phyloP scores from a whole-genome alignment of 2,797 vertebrate genomes.

The Eupleurogrammus muticus region DNA sequence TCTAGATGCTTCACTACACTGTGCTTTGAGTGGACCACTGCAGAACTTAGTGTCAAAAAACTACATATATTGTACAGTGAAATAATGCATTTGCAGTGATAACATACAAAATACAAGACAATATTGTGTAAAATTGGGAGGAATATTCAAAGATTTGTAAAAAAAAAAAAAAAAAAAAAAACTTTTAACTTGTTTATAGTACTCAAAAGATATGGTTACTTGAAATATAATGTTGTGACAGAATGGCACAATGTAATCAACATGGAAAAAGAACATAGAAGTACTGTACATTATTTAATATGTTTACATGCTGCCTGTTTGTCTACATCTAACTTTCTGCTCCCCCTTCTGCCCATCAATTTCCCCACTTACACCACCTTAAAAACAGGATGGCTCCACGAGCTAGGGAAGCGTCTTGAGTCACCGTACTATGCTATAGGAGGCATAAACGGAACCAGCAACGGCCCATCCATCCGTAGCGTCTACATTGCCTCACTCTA shows the following conservation, averaged over 20 bases:
- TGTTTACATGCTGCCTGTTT: no score
- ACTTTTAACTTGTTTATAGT: background rate
- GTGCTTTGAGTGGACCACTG: conserved; percentile 1
- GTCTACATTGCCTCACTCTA: conserved; percentile 96
- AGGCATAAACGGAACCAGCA: conserved; percentile 60
- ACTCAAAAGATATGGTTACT: background rate
- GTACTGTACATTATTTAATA: background rate
- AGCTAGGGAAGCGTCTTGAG: conserved; percentile 94
- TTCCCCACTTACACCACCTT: background rate
- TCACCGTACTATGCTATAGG: conserved; percentile 85
- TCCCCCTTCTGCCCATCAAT: conserved; percentile 1
- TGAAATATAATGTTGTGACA: background rate
- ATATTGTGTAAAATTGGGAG: background rate
- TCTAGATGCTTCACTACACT: conserved; percentile 10
- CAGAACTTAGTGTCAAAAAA: background rate
- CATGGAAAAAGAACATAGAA: conserved; percentile 14
- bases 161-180: no score
- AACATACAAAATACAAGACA: background rate
- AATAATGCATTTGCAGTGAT: background rate
- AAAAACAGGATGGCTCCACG: conserved; percentile 93
- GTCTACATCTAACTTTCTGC: background rate
- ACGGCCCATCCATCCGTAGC: conserved; percentile 90
- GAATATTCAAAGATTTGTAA: background rate
- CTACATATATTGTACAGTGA: background rate
- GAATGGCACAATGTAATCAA: background rate